These are phyloP conservation scores for Brachylomia viminalis DNA, from an alignment of 2,888 invertebrate species.

Conservation along the genomic window DNA sequence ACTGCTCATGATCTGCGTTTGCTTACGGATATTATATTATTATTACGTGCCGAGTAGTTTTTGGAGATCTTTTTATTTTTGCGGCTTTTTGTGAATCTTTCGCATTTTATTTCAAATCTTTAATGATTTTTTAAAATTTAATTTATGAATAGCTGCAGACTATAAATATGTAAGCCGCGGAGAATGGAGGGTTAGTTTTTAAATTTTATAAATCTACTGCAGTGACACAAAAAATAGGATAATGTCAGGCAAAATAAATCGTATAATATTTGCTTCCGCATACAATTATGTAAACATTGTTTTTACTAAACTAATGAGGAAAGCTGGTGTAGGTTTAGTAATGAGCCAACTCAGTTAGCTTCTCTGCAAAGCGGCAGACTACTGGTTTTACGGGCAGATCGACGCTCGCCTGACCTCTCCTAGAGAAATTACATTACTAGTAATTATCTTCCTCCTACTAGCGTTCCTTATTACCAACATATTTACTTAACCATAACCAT, in stretches of 20 bases:
- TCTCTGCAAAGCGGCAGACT: conserved; percentile 4
- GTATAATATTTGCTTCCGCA: not conserved
- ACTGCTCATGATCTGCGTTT: conserved; percentile 64
- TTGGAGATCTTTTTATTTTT: conserved; percentile 41
- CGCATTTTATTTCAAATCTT: too few species aligned
- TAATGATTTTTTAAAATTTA: too few species aligned
- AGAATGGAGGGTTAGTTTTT: not conserved
- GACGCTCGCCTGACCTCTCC: conserved; percentile 11
- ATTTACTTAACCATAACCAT: conserved; percentile 2
- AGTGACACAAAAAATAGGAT: not conserved
- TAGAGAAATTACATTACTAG: conserved; percentile 16
- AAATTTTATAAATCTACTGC: not conserved
- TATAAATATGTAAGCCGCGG: not conserved
- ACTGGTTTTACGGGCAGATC: conserved; percentile 22
- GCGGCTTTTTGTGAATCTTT: too few species aligned
- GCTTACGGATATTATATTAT: conserved; percentile 57
- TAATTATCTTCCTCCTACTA: conserved; percentile 8
- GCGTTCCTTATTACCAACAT: not conserved
- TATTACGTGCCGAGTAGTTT: conserved; percentile 34
- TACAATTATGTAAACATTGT: not conserved
- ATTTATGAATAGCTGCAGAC: not conserved
- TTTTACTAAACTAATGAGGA: not conserved
- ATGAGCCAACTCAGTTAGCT: not conserved
- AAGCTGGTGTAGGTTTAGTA: not conserved
- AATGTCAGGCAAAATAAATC: not conserved